Evolutionary conservation across 92 coral and sea anemone species (phyloP), one percentile per base, ranked within the genome.

Genomic region (Virgularia gustaviana): DNA sequence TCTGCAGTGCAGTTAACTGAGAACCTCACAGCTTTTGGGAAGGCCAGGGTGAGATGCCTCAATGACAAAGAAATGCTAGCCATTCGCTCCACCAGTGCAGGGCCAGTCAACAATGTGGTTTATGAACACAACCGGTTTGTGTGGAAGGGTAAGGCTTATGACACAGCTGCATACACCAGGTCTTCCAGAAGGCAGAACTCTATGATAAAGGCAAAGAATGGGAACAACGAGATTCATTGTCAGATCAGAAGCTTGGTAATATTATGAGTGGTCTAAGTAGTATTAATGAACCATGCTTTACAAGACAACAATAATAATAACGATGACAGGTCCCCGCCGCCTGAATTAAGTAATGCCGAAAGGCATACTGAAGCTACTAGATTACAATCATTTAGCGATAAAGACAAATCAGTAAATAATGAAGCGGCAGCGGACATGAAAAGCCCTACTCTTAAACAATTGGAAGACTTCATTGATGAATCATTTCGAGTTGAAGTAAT

Each of bases 91-190:
- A 47, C 20, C 55, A 15, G 20, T 47, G 55, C 15, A 25, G 22
- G 22, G 55, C 55, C 15, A 47, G 55, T 47, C 22, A 47, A 47
- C 55, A 5, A 25, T 15, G 55, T 47, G 15, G 55, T 15, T 47
- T 47, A 47, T 15, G 55, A 47, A 47, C 22, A 47, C 18, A 5
- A 25, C 22, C 55, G 55, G 55, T 47, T 47, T 63, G 15, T 63
- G 4, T 63, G 71, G 71, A 28, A 32, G 16, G 71, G 71, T 4
- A 63, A 63, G 57, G 23, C 36, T 3, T 63, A 63, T 36, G 71
- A 63, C 57, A 63, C 71, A 63, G 71, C 43, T 31, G 43, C 29
- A 23, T 63, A 63, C 45, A 63, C 71, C 10, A 63, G 71, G 36
- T 63, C 71, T 22, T 31, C 71, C 10, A 63, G 16, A n/a, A 6